Evolutionary conservation across 2,113 vertebrate genomes (phyloP), one percentile per base, ranked within the genome.

Genomic region (Megalops atlanticus): DNA sequence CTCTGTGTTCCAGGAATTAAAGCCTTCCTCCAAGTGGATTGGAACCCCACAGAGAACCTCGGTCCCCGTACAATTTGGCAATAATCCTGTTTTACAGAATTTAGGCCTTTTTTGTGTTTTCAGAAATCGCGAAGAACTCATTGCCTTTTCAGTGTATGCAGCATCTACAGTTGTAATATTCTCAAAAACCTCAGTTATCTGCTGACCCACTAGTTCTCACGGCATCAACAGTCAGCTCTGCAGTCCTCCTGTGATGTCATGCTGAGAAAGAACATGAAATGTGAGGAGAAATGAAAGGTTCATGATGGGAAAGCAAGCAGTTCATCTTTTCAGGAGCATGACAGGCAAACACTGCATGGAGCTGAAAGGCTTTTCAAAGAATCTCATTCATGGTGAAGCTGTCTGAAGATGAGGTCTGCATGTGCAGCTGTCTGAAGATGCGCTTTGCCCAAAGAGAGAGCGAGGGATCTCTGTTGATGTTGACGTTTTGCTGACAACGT

Each of bases 1-100:
- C 77, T 81, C 78, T 80, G 80, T 76, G 78, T 83, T 70, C 68
- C 54, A 82, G 71, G 58, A 74, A 87, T 88, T 76, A 82, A 71
- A 73, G 70, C 35, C 43, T 7, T 27, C 24, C n/a, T 64, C 73
- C 35, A 2, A 14, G 10, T 31, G 72, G 80, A 45, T 38, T 15
- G 38, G n/a, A 16, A 16, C 14, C 71, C 45, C n/a, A 24, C 38
- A 33, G 4, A 0, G 36, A 16, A n/a, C 33, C 36, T 2, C 10
- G 38, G 35, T 70, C 45, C 16, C 39, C n/a, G 38, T n/a, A 4
- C 68, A 38, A 4, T 70, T 15, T 78, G 39, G 24, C 43, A 21
- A 2, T 79, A 79, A 79, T 79, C 24, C 71, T 27, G 36, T 71
- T 76, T 16, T 70, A 21, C 52, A 4, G 16, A 54, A 24, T 68